Conservation (phyloP, 2,797 vertebrate genomes). For the Microtus obscurus region DNA sequence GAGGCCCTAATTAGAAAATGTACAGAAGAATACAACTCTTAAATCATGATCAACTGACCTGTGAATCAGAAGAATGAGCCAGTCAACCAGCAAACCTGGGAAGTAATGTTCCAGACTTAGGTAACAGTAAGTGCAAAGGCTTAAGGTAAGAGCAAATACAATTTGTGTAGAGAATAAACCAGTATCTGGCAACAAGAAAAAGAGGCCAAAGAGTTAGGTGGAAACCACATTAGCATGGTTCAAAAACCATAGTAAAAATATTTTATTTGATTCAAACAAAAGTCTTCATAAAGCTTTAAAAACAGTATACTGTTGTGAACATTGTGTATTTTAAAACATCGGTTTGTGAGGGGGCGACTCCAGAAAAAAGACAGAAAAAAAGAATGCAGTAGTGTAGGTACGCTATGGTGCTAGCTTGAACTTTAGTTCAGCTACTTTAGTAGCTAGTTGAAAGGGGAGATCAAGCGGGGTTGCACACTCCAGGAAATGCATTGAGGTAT, state of each 20-base stretch:
- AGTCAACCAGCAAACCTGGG: background rate
- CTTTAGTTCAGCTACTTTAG: background rate
- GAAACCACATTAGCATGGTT: background rate
- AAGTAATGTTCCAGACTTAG: background rate
- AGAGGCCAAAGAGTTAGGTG: background rate
- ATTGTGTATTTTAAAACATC: slow-evolving; percentile 27
- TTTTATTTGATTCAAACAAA: background rate
- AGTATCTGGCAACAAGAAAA: background rate
- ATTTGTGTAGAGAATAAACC: background rate
- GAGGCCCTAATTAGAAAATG: background rate
- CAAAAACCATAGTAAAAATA: background rate
- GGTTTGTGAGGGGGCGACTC: background rate
- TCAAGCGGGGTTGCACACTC: background rate
- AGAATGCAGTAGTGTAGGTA: background rate
- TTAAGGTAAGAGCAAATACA: background rate
- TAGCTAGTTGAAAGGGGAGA: background rate
- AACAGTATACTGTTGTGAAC: background rate
- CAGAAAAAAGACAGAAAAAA: slow-evolving; percentile 8
- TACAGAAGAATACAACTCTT: background rate
- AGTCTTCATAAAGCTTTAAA: slow-evolving; percentile 10
- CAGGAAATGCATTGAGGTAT: background rate
- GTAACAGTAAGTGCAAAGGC: background rate
- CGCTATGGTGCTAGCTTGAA: background rate
- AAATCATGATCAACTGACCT: background rate
- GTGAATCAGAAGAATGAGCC: background rate